Evolutionary conservation across 2,888 invertebrate species (phyloP), one percentile per base, ranked within the genome.

Genomic region (Oxytorus armatus): DNA sequence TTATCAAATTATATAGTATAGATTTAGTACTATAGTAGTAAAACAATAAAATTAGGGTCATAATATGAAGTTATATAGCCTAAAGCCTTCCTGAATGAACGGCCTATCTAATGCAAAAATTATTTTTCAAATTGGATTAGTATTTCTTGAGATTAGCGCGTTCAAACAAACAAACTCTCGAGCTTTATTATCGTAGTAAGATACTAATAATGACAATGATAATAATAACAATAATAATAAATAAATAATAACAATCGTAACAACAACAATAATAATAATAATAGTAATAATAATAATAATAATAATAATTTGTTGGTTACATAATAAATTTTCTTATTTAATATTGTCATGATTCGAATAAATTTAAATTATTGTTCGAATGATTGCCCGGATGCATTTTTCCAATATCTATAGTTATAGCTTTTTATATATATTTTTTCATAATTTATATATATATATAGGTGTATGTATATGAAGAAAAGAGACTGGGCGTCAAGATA

Each of bases 401-500:
- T 36, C 29, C 3, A 29, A 5, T 3, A 8, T 36, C 10, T 36
- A 36, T n/a, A n/a, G n/a, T 8, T 36, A 29, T 36, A 36, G 4
- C n/a, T n/a, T 47, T 5, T 4, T 55, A 10, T 3, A 57, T 55
- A 1, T 44, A 8, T 18, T 11, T 55, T 5, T 25, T 3, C 1
- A 18, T 33, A 55, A n/a, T 42, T 51, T 29, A n/a, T n/a, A 59
- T 57, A 44, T 42, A 29, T 47, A 21, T 47, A 47, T 44, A 8
- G 3, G 29, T n/a, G 11, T 47, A 42, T 55, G 11, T 69, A 18
- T 11, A 25, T 53, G 39, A 23, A 23, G 53, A 66, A 74, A 68
- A 74, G 66, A 55, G 23, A n/a, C 23, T 57, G 44, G 23, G 29
- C 51, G 29, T n/a, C 47, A 25, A 33, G 49, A 69, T 33, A 42